Base-by-base conservation (phyloP, 2,888 invertebrate species). In the Ennomos quercinarius region DNA sequence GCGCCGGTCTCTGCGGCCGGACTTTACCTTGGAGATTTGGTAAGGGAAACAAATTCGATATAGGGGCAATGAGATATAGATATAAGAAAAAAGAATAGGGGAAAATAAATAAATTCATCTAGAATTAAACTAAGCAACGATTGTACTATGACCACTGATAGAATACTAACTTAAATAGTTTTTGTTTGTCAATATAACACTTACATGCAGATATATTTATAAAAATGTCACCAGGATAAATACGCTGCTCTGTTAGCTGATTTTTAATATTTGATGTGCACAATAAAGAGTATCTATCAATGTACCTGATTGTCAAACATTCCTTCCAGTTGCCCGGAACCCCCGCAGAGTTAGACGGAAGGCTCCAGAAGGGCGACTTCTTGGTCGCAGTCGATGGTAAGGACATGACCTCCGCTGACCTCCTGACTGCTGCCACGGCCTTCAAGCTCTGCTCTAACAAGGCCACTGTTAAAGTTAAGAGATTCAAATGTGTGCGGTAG, bases 1-100 rank as follows among this genome's bases (percentile, higher is more conserved):
- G 97, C 96, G 36, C 86, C 86, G 0, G 77, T 76, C 1, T 67
- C 93, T 94, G 81, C 97, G 94, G 83, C 94, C 93, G 87, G 95
- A 94, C 97, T 98, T 56, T 99, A 98, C 83, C 95, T 99, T 17
- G 17, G 97, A 11, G 99, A 99, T 79, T 94, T 99, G 82, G 99
- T 99, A 86, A 95, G 95, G 27, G 27, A 6, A 27, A 27, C 27
- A 27, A 27, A 27, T n/a, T n/a, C n/a, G n/a, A n/a, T n/a, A n/a
- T n/a, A n/a, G n/a, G n/a, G n/a, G n/a, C n/a, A n/a, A n/a, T n/a
- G n/a, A n/a, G n/a, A n/a, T n/a, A n/a, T n/a, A n/a, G n/a, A n/a
- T n/a, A n/a, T n/a, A n/a, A n/a, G n/a, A n/a, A n/a, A n/a, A n/a
- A n/a, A n/a, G n/a, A n/a, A n/a, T n/a, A n/a, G n/a, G n/a, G n/a